phyloP scores from a whole-genome alignment of 2,888 invertebrate genomes.

The Melolontha melolontha region DNA sequence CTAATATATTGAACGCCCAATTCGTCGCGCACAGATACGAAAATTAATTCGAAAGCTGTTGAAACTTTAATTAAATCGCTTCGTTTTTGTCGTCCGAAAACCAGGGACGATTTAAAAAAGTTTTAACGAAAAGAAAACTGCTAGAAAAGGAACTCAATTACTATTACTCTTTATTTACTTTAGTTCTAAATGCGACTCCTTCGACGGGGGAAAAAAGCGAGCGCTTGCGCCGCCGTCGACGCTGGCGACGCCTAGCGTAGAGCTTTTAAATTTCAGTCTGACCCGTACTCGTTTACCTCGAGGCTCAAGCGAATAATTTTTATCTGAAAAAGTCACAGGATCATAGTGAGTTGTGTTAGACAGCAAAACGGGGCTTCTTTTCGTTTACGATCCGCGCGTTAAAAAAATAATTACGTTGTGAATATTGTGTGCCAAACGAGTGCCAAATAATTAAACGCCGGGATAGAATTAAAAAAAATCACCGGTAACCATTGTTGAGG shows the following conservation, averaged over 20 bases:
- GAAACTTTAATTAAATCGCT: constrained; percentile 31
- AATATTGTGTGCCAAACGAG: constrained; percentile 51
- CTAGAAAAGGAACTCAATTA: constrained; percentile 55
- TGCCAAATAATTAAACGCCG: constrained; percentile 29
- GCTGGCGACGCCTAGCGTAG: constrained; percentile 58
- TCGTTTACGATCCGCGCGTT: neutral
- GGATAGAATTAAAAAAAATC: neutral
- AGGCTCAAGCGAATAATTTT: constrained; percentile 49
- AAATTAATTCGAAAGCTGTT: constrained; percentile 27
- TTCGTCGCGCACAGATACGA: neutral
- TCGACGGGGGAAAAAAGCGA: constrained; percentile 46
- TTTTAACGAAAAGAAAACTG: constrained; percentile 16
- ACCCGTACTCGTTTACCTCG: constrained; percentile 61
- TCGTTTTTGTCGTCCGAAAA: constrained; percentile 17
- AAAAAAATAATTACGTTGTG: constrained; percentile 47
- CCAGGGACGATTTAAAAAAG: neutral
- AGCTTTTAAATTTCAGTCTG: constrained; percentile 62
- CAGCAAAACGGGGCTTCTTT: constrained; percentile 7
- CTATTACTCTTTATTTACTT: constrained; percentile 56
- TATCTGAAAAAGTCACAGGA: constrained; percentile 22
- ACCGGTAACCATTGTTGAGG: constrained; percentile 13
- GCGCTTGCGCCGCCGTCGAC: constrained; percentile 53
- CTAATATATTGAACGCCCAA: no score
- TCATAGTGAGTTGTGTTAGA: neutral
- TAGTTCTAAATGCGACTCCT: constrained; percentile 41